Evolutionary conservation across 2,888 invertebrate genomes (phyloP), one percentile per base, ranked within the genome.

Genomic region (Craniophora ligustri): DNA sequence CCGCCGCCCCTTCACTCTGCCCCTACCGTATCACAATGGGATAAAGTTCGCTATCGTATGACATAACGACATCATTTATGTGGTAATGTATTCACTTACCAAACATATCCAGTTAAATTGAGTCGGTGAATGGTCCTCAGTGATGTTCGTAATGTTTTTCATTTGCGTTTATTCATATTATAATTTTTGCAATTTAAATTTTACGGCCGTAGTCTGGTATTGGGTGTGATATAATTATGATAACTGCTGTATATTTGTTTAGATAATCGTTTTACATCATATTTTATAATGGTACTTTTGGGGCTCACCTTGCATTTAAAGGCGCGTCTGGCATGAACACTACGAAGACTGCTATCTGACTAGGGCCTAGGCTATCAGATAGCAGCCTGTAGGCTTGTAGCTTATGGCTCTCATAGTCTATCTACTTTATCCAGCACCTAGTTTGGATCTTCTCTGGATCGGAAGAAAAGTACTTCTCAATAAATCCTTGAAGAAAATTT

Each of bases 121-220:
- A 67, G 54, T 67, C 36, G 8, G 54, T 39, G 55, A 74, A 72
- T 59, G 39, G 51, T 38, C 45, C 42, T 48, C 38, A 5, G 48
- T 41, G 45, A 50, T 56, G 51, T 44, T 45, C 34, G 54, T 56
- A 51, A 63, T 56, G 48, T 57, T 59, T 67, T 51, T 47, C 56
- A 74, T 71, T 70, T 70, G 34, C 44, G 28, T 53, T 61, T 61
- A n/a, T 42, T 51, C 38, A 15, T 49, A 35, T 41, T 30, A 49
- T n/a, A n/a, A n/a, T 48, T 53, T 72, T 55, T 48, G 36, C 47
- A 67, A 71, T 72, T 60, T 49, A 67, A 70, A 63, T 71, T 50
- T 34, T 26, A 1, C 1, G 10, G n/a, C 3, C 7, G 26, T 16
- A 16, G 21, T 38, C 23, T 19, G 34, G 39, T 47, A 63, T 55